Evolutionary conservation across 2,888 invertebrate genomes (phyloP).

Genomic region (Ophion slaviceki): DNA sequence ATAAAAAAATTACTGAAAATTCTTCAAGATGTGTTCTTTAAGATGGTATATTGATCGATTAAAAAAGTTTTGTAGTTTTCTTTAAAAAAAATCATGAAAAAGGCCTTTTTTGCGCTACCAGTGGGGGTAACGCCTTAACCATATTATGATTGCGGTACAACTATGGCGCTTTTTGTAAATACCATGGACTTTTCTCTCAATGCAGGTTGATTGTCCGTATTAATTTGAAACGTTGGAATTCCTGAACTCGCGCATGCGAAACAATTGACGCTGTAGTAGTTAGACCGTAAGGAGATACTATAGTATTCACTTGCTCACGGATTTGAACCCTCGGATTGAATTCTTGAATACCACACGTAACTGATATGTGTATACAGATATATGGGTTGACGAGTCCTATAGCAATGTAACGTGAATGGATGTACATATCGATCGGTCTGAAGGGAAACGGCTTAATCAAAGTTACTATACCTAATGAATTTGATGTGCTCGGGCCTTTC

Average conservation of each 20-base stretch:
- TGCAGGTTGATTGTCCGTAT: constrained; percentile 29
- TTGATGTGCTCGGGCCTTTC: constrained; percentile 4
- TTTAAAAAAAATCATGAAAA: too few relatives aligned
- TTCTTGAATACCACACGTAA: constrained; percentile 48
- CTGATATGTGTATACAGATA: constrained; percentile 19
- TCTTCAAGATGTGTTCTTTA: too few relatives aligned
- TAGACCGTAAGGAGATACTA: constrained; percentile 44
- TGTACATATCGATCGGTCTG: not conserved
- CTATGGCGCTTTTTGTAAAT: too few relatives aligned
- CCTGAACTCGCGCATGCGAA: constrained; percentile 31
- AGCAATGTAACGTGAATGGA: constrained; percentile 1
- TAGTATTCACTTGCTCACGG: constrained; percentile 31
- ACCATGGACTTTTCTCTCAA: too few relatives aligned
- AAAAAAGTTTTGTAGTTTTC: too few relatives aligned
- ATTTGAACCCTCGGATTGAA: constrained; percentile 43
- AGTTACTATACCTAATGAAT: not conserved
- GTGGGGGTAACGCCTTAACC: too few relatives aligned
- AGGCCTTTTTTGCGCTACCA: too few relatives aligned
- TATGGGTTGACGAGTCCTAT: constrained; percentile 1
- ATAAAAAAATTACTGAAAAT: too few relatives aligned
- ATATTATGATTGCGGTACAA: too few relatives aligned
- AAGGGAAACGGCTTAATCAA: constrained; percentile 7
- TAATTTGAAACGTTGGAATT: constrained; percentile 23
- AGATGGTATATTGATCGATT: too few relatives aligned
- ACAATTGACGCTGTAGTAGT: constrained; percentile 31